These are phyloP conservation scores for Ptiloglossa arizonensis DNA, from an alignment of 1,140 invertebrate species.

Conservation along the genomic window DNA sequence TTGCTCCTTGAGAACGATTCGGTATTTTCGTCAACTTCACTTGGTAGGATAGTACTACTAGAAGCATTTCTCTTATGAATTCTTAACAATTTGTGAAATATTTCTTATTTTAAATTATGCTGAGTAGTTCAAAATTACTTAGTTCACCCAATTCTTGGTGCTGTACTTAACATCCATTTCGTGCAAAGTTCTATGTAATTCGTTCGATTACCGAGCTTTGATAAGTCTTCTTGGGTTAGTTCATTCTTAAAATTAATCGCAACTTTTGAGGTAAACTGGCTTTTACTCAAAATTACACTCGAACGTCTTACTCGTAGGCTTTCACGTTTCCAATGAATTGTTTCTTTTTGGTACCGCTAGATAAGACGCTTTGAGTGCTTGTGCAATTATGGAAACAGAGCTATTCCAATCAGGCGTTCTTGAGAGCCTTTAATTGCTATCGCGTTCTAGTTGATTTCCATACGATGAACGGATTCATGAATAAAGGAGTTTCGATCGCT, in stretches of 20 bases:
- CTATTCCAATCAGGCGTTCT: conserved; percentile 39
- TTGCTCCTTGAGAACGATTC: no score
- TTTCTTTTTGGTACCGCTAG: neutral
- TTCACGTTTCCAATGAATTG: neutral
- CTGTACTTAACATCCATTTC: no score
- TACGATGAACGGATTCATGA: conserved; percentile 58
- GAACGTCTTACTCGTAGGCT: neutral
- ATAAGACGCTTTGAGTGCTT: conserved; percentile 27
- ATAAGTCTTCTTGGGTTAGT: no score
- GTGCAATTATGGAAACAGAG: conserved; percentile 40
- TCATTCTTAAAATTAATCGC: neutral
- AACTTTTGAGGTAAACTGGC: neutral
- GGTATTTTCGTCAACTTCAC: no score
- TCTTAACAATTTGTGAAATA: no score
- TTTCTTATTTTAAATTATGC: no score
- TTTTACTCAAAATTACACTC: neutral
- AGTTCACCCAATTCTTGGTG: no score
- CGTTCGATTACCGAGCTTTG: no score
- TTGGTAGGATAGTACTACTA: no score
- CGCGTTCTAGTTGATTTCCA: conserved; percentile 56
- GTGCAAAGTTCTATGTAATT: no score
- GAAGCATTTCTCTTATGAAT: no score
- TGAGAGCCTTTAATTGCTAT: conserved; percentile 44
- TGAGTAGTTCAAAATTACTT: no score
- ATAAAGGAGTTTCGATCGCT: conserved; percentile 52